phyloP scores from a whole-genome alignment of 2,797 vertebrate species.

The Hydrolagus colliei region DNA sequence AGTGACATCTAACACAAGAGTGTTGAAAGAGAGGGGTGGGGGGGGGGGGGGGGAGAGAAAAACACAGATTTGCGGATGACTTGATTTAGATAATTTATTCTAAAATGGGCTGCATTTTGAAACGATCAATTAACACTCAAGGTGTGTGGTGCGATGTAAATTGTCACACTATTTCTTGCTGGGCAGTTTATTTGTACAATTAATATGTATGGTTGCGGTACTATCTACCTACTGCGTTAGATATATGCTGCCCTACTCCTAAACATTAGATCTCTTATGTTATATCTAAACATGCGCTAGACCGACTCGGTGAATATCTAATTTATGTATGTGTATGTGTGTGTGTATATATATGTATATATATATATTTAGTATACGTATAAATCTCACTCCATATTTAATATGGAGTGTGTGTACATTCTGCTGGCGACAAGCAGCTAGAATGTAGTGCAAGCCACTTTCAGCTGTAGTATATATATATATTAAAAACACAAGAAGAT shows the following conservation, averaged over 20 bases:
- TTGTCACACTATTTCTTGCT: conserved; percentile 59
- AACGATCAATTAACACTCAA: conserved; percentile 60
- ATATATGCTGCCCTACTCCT: not conserved
- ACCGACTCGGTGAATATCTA: not conserved
- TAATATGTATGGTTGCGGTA: not conserved
- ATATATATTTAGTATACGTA: too few species aligned
- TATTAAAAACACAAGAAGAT: not conserved
- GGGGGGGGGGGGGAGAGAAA: too few species aligned
- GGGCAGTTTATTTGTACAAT: conserved; percentile 47
- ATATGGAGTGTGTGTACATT: not conserved
- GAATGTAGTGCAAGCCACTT: not conserved
- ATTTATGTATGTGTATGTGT: not conserved
- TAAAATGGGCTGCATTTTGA: conserved; percentile 50
- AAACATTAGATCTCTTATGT: not conserved
- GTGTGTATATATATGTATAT: too few species aligned
- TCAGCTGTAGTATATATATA: too few species aligned
- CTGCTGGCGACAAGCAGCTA: not conserved
- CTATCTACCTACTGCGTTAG: not conserved
- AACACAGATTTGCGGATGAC: conserved; percentile 49
- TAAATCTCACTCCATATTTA: not conserved
- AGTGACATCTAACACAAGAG: not conserved
- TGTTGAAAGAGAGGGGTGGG: not conserved
- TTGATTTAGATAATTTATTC: conserved; percentile 51
- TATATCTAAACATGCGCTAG: not conserved
- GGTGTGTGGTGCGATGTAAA: conserved; percentile 56